Evolutionary conservation across 2,888 invertebrate genomes (phyloP).

Genomic region (Rhagonycha lutea): DNA sequence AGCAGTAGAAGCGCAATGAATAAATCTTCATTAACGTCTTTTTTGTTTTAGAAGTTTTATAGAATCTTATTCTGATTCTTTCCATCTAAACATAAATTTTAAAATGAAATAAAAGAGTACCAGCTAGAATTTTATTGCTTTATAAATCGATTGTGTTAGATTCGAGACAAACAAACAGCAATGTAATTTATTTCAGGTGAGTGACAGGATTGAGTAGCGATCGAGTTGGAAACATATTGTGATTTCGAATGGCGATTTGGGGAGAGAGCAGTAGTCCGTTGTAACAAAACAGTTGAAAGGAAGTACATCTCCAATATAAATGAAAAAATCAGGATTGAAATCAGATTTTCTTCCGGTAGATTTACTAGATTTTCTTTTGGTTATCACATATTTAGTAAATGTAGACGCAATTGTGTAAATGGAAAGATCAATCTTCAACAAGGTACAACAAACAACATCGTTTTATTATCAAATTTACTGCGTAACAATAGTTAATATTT

Average conservation of each 20-base stretch:
- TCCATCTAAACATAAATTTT: conserved; percentile 13
- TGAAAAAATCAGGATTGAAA: conserved; percentile 28
- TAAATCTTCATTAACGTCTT: neutral
- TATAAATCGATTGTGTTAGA: conserved; percentile 42
- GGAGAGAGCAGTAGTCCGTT: conserved; percentile 5
- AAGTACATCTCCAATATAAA: conserved; percentile 26
- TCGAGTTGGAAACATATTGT: conserved; percentile 44
- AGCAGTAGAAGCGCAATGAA: neutral
- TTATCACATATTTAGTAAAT: conserved; percentile 26
- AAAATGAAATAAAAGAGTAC: conserved; percentile 60
- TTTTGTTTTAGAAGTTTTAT: neutral
- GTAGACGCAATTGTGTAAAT: neutral
- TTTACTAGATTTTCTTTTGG: conserved; percentile 20
- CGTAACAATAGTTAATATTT: neutral
- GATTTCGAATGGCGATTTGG: conserved; percentile 32
- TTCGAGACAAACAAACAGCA: conserved; percentile 38
- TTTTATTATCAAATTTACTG: neutral
- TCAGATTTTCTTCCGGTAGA: conserved; percentile 20
- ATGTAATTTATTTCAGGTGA: conserved; percentile 45
- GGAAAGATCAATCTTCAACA: neutral
- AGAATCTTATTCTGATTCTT: neutral
- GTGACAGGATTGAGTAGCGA: conserved; percentile 44
- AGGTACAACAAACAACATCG: neutral
- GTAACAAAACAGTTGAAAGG: conserved; percentile 18
- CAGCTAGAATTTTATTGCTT: conserved; percentile 65